phyloP scores from a whole-genome alignment of 2,888 invertebrate species.

The Nemurella pictetii region DNA sequence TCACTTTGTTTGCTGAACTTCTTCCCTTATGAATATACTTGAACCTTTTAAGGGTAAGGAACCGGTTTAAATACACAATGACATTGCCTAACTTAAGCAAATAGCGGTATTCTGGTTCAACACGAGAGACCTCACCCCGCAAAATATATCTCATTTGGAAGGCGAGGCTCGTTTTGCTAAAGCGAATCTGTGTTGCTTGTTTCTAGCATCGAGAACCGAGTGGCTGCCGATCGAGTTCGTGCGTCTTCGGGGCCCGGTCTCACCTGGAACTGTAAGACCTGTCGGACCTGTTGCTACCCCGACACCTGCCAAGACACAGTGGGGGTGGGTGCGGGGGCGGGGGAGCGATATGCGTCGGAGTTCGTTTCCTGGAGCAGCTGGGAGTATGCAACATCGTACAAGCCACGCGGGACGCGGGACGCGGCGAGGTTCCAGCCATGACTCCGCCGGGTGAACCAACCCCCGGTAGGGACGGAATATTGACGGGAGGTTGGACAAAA shows the following conservation, averaged over 20 bases:
- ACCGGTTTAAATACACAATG: no score
- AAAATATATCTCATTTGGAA: no score
- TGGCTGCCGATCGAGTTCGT: neutral
- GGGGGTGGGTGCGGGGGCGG: neutral
- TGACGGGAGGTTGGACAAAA: neutral
- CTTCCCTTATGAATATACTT: no score
- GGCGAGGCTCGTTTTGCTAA: no score
- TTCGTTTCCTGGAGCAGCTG: neutral
- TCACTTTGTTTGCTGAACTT: no score
- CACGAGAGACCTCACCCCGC: no score
- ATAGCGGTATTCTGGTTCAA: no score
- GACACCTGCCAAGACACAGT: neutral
- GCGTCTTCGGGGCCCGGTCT: neutral
- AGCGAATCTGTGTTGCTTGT: no score
- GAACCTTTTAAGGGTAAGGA: no score
- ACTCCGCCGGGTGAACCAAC: neutral
- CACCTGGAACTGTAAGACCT: neutral
- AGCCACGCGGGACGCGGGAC: neutral
- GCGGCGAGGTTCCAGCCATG: neutral
- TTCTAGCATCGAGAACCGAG: no score
- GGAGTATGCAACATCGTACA: neutral
- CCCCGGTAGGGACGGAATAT: neutral
- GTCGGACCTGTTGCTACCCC: neutral
- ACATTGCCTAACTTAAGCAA: no score
- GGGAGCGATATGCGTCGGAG: neutral